Base-by-base conservation (phyloP, 64 coral and sea anemone species). In the Pachyseris speciosa region DNA sequence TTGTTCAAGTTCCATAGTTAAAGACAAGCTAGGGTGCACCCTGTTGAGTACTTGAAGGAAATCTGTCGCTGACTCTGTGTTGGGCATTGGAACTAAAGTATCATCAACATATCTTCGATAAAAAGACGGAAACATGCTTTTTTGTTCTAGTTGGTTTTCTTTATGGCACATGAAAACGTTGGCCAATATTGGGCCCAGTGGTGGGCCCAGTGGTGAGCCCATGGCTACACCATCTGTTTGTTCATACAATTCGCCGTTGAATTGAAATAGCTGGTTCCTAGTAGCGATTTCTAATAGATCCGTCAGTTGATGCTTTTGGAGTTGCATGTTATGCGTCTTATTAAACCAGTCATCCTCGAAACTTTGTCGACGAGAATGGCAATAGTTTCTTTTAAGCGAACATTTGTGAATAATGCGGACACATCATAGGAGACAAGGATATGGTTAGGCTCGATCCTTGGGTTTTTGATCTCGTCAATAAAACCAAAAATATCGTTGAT, bases 61-160 rank as follows among this genome's bases (percentile, higher is more conserved):
- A 64, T 64, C 60, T 64, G 60, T 64, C 20, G 20, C 60, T 26
- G 13, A 25, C 4, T 64, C 60, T 64, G 60, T 64, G 60, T 64
- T 64, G 60, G 60, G 60, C 60, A 64, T 64, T 64, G 20, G 3
- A n/a, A 64, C 60, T 9, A 64, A 26, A 64, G 60, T 64, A n/a
- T 26, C 60, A 26, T 64, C 60, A 64, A 64, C 60, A 26, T 64
- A 64, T 64, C 60, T 64, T 64, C 60, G 60, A 64, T 64, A 64
- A 64, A 64, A 64, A 26, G 60, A 64, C 60, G 13, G 60, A 26
- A 64, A 25, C 60, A 64, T 64, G 60, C n/a, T 29, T 4, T 64
- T 30, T 64, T 64, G 22, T 28, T 64, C 60, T 0, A 64, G 60
- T 64, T 64, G 60, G 60, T 64, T 2, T 26, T 64, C 60, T 64